phyloP scores from a whole-genome alignment of 2,888 invertebrate genomes.

The Calameuta idolon region DNA sequence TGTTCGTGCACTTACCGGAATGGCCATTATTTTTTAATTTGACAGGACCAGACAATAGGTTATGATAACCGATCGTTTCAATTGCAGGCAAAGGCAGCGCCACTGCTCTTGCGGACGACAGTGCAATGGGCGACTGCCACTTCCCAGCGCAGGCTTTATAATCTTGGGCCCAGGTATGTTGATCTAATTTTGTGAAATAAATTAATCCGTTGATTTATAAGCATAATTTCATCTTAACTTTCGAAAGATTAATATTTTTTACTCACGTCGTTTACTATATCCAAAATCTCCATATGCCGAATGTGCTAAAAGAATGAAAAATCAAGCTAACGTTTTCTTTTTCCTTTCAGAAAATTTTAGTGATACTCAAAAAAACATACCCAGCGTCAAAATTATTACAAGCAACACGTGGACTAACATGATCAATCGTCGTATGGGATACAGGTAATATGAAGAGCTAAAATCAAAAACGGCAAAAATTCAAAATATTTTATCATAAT shows the following conservation, averaged over 20 bases:
- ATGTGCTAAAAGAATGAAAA: slow-evolving; percentile 7
- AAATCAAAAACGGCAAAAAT: not conserved
- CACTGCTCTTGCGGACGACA: slow-evolving; percentile 74
- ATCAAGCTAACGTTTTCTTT: not conserved
- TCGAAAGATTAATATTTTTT: slow-evolving; percentile 14
- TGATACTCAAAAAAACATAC: not conserved
- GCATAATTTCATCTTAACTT: not conserved
- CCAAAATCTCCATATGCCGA: slow-evolving; percentile 35
- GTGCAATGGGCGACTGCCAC: slow-evolving; percentile 77
- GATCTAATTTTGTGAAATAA: slow-evolving; percentile 62
- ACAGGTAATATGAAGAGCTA: not conserved
- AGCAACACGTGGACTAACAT: not conserved
- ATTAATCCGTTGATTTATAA: not conserved
- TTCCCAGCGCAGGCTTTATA: slow-evolving; percentile 75
- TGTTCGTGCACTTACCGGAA: slow-evolving; percentile 69
- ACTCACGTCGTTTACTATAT: slow-evolving; percentile 44
- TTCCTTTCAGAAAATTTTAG: not conserved
- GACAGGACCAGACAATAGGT: slow-evolving; percentile 75
- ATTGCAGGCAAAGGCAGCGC: slow-evolving; percentile 78
- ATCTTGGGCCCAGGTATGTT: slow-evolving; percentile 74
- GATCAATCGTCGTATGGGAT: not conserved
- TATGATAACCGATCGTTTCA: slow-evolving; percentile 80
- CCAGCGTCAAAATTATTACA: not conserved
- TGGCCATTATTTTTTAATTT: slow-evolving; percentile 78
- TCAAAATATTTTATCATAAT: not conserved